Evolutionary conservation across 64 coral and sea anemone genomes (phyloP), one percentile per base, ranked within the genome.

Genomic region (Pachyseris speciosa): DNA sequence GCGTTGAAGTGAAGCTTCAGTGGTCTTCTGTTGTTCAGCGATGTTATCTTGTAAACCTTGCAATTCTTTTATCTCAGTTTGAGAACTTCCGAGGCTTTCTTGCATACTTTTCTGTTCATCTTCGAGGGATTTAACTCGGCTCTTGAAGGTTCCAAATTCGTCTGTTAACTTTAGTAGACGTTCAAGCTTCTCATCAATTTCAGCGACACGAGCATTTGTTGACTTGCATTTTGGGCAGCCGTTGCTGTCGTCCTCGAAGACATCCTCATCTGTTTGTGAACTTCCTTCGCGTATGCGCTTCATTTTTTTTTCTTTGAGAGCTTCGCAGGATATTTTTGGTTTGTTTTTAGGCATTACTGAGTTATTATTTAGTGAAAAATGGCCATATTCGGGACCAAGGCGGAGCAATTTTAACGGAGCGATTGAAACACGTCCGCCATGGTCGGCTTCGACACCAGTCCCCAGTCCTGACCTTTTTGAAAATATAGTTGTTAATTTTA

Each of bases 281-380:
- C 58, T 63, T 63, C 58, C 58, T 24, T 63, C 24, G 58, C 24
- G 58, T 63, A 22, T 63, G 25, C 24, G 58, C 58, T 63, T 63
- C 58, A 26, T 63, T 63, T 63, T 63, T 55, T 22, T 63, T 63
- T 63, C 58, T 27, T 63, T 63, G 58, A 63, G 12, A 63, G 58
- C 58, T 63, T 63, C 58, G 58, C 58, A 63, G 58, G 58, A 63
- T 63, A 63, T 63, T 63, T 63, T 63, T 63, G 58, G 58, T 63
- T 63, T 63, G 58, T 63, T 63, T 63, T 63, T 63, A 63, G 58
- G 8, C 58, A 58, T 63, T 63, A 63, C 58, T 63, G 58, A 63
- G n/a, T n/a, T n/a, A 63, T 63, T 63, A 24, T 63, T 63, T 63
- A 5, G 58, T 63, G 58, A 63, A 22, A 63, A 63, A 63, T 63